phyloP scores from a whole-genome alignment of 1,140 invertebrate genomes.

The Battus philenor region DNA sequence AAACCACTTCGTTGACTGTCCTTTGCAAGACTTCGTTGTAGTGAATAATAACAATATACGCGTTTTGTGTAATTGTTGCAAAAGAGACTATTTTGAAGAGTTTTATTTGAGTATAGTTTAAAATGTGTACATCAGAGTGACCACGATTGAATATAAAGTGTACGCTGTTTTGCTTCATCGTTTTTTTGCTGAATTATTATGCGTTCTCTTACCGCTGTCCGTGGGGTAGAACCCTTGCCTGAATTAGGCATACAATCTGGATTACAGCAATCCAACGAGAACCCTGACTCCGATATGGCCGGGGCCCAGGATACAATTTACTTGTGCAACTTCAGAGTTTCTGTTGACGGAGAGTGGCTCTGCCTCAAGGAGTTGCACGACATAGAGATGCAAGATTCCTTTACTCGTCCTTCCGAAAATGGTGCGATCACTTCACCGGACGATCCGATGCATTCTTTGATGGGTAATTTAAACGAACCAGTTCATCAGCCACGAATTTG shows the following conservation, averaged over 20 bases:
- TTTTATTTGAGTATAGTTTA: slow-evolving; percentile 25
- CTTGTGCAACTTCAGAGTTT: slow-evolving; percentile 97
- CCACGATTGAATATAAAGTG: slow-evolving; percentile 47
- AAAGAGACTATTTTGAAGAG: slow-evolving; percentile 15
- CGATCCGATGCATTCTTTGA: slow-evolving; percentile 71
- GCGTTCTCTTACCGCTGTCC: slow-evolving; percentile 63
- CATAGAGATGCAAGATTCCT: slow-evolving; percentile 86
- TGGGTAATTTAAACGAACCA: slow-evolving; percentile 49
- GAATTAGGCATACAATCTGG: slow-evolving; percentile 53
- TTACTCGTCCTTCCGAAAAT: slow-evolving; percentile 74
- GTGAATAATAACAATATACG: not conserved
- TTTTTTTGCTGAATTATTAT: slow-evolving; percentile 72
- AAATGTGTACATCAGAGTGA: slow-evolving; percentile 50
- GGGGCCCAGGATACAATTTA: slow-evolving; percentile 97
- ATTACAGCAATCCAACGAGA: slow-evolving; percentile 40
- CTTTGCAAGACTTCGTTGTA: slow-evolving; percentile 16
- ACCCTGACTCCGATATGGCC: slow-evolving; percentile 80
- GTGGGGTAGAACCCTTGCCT: slow-evolving; percentile 64
- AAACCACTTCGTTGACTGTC: slow-evolving; percentile 41
- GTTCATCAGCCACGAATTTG: slow-evolving; percentile 1
- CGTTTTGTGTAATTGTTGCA: too few species aligned
- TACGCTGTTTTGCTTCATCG: slow-evolving; percentile 57
- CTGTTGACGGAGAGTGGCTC: slow-evolving; percentile 98
- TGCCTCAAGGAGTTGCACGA: slow-evolving; percentile 95
- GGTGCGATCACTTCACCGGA: slow-evolving; percentile 77